Base-by-base conservation (phyloP, 2,888 invertebrate genomes). In the Drosophila yooni region DNA sequence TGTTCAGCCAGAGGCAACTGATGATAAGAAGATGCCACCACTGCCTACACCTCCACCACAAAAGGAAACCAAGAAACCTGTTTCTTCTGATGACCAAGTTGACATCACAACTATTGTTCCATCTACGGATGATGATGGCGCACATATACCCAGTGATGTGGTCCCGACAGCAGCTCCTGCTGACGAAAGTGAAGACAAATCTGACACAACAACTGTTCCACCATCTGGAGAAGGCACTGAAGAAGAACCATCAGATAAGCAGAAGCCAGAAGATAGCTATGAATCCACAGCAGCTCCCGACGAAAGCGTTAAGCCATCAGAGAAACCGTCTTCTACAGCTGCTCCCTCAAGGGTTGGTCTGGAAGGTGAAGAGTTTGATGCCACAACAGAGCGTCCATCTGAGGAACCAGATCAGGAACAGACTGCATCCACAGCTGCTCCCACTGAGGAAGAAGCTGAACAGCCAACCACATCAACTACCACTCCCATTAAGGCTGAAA, bases 361-460 rank as follows among this genome's bases (percentile, higher is more conserved):
- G 33, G 70, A 51, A 67, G 62, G 63, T 40, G 79, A 67, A 25
- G 65, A 80, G 15, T 10, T 38, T 27, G 77, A 74, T 13, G 43
- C 77, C 3, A 57, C 71, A 21, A 62, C 78, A 5, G 51, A 71
- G 36, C 67, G 70, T 29, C 65, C 73, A 18, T 63, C 68, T 15
- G 77, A 83, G 29, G 57, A 59, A n/a, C 40, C 57, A 15, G 70
- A 79, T 8, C 48, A 73, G 33, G 69, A 74, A n/a, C 66, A 74
- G 18, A 46, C 64, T 54, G n/a, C 38, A 15, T 18, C 72, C 1
- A 76, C 75, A 1, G 15, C 64, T 29, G 29, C 50, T 38, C 50
- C 83, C 25, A 31, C 58, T 8, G 70, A 72, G 18, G 75, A 68
- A 4, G 73, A 74, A 53, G 27, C 62, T 11, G 58, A 70, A 13